Percentiles rank a stretch among this genome's conserved stretches.
These are phyloP conservation scores for Oreochromis niloticus DNA, from an alignment of 2,113 vertebrate genomes.

Conservation along the genomic window DNA sequence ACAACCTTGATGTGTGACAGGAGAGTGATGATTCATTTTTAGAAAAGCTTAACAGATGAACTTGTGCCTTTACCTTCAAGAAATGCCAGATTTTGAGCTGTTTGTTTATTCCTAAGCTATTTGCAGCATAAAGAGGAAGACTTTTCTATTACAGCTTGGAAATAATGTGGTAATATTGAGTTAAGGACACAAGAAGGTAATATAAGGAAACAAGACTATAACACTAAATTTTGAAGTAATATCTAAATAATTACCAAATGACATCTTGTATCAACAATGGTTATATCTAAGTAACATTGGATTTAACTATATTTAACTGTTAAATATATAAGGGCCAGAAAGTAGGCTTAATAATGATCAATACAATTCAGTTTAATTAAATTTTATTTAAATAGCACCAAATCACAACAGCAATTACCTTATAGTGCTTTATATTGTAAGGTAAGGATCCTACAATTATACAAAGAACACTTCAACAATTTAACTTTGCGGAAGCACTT, in stretches of 20 bases:
- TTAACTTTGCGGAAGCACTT: not conserved
- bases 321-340: not conserved
- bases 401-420: not conserved
- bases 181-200: not conserved
- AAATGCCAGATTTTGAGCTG: not conserved
- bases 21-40: not conserved
- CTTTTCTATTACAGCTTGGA: not conserved
- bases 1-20: slow-evolving; percentile 7
- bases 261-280: not conserved
- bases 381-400: not conserved
- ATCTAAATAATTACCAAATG: not conserved
- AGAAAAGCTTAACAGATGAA: not conserved
- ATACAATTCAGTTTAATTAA: not conserved
- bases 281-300: not conserved
- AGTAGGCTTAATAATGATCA: not conserved
- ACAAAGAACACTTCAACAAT: not conserved
- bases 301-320: not conserved
- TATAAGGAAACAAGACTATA: not conserved
- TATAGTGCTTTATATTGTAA: not conserved
- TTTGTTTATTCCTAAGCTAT: not conserved
- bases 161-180: not conserved
- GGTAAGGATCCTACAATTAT: not conserved
- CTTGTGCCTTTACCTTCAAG: not conserved
- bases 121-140: not conserved
- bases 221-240: not conserved